Base-by-base conservation (phyloP, 2,888 invertebrate genomes). In the Ectobius pallidus region DNA sequence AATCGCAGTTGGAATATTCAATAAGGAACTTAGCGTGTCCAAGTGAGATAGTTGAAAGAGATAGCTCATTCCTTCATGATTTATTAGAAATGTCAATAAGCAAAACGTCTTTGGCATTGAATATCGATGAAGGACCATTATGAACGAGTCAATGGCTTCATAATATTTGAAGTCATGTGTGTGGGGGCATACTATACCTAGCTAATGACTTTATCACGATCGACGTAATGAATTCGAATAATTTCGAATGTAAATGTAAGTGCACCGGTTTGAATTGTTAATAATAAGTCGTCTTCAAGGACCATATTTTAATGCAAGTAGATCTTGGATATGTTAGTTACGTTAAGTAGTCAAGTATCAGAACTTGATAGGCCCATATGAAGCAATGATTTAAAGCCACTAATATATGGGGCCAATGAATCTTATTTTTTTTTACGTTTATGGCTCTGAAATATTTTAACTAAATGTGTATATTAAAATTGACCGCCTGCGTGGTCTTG, bases 71-170 rank as follows among this genome's bases (percentile, higher is more conserved):
- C 30, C n/a, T n/a, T 18, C 32, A 61, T 72, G 72, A 72, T 72
- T 72, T 58, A 72, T 72, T 58, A 68, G 44, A 27, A 46, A n/a
- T 52, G 68, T 68, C 61, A 68, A 58, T 61, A 69, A 61, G 20
- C 32, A 55, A 61, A 69, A 68, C 42, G 39, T 63, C 42, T 22
- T 25, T 63, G 42, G 63, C 63, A 63, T 63, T 63, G 14, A 42
- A 63, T 42, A 34, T 63, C 63, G 63, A 34, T 20, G 22, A 58
- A 27, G 7, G 25, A 25, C 16, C 58, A n/a, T 58, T 22, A 58
- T 58, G 63, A 63, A 22, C 32, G 63, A 63, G 22, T 63, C 63
- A 63, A 52, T 49, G 22, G 20, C 6, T 22, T 49, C 22, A 49
- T n/a, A 49, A 49, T 52, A 25, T 7, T 52, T 25, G 16, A 52